Percentiles rank a stretch among this genome's conserved stretches.
phyloP scores from a whole-genome alignment of 2,113 vertebrate species.

The Halichoeres trimaculatus region DNA sequence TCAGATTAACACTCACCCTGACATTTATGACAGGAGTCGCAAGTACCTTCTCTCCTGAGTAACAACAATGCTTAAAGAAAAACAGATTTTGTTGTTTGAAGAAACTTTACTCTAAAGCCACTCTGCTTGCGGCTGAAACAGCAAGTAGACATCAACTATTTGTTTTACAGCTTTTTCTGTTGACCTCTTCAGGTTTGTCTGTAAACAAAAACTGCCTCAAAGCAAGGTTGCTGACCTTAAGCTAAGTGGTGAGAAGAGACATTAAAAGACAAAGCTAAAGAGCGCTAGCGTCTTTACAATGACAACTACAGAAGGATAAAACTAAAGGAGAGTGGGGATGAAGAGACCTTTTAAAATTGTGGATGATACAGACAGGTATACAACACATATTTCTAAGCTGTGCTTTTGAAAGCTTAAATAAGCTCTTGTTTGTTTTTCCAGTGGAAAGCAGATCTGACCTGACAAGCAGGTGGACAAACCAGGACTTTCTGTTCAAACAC shows the following conservation, averaged over 20 bases:
- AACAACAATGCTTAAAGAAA: neutral
- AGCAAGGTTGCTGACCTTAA: slow-evolving; percentile 10
- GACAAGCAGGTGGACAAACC: slow-evolving; percentile 10
- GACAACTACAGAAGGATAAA: neutral
- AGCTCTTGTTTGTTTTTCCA: slow-evolving; percentile 17
- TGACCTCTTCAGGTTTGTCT: neutral
- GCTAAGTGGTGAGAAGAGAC: neutral
- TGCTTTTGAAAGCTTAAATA: neutral
- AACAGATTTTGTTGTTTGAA: neutral
- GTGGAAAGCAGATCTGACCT: slow-evolving; percentile 11
- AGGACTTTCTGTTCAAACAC: neutral
- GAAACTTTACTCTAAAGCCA: too few species aligned
- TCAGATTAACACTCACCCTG: neutral
- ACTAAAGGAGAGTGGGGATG: neutral
- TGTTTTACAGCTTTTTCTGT: neutral
- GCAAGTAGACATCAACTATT: neutral
- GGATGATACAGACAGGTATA: too few species aligned
- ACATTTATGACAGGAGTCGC: neutral
- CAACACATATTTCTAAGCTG: neutral
- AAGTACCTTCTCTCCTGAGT: neutral
- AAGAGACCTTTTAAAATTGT: too few species aligned
- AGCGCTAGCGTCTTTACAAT: neutral
- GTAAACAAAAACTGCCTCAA: neutral
- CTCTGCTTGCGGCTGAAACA: too few species aligned
- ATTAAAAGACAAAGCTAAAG: neutral